Base-by-base conservation (phyloP, 2,888 invertebrate genomes). In the Noctua pronuba region DNA sequence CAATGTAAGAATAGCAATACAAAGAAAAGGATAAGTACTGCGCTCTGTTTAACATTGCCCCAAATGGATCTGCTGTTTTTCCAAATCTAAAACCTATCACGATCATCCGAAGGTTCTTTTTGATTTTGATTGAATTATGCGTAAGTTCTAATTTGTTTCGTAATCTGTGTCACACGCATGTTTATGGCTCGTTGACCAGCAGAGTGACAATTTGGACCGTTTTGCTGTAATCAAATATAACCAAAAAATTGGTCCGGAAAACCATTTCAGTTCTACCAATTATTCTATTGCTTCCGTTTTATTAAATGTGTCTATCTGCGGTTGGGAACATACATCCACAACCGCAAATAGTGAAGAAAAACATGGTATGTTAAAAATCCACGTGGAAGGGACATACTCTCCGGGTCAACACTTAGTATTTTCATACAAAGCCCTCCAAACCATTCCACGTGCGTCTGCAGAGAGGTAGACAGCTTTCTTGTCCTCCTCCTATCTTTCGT, bases 401-500 rank as follows among this genome's bases (percentile, higher is more conserved):
- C 8, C 52, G 16, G 41, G 28, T 18, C 16, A 68, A 46, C 24
- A 28, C 44, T 76, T 38, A 8, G 21, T 28, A 67, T 62, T 67
- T 58, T 55, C 52, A 11, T 52, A 58, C 28, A 83, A 73, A 72
- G 18, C 55, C 28, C 18, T 58, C 38, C 44, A 72, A 67, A 73
- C 28, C 69, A 73, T 41, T 67, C 76, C 65, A 71, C 75, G 74
- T 62, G 58, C 6, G 5, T 46, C 62, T 58, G 66, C n/a, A 72
- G 46, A 79, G 66, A 74, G 38, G 71, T 79, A 77, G n/a, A n/a
- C n/a, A n/a, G 62, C 69, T 69, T 69, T 65, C 35, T 66, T 60
- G 64, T 68, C 76, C 64, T 73, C 77, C 64, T 82, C 73, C 78
- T 80, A 85, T 86, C 85, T 86, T 88, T 88, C 83, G 83, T 79